phyloP scores from a whole-genome alignment of 2,888 invertebrate genomes.

The Peribatodes rhomboidaria region DNA sequence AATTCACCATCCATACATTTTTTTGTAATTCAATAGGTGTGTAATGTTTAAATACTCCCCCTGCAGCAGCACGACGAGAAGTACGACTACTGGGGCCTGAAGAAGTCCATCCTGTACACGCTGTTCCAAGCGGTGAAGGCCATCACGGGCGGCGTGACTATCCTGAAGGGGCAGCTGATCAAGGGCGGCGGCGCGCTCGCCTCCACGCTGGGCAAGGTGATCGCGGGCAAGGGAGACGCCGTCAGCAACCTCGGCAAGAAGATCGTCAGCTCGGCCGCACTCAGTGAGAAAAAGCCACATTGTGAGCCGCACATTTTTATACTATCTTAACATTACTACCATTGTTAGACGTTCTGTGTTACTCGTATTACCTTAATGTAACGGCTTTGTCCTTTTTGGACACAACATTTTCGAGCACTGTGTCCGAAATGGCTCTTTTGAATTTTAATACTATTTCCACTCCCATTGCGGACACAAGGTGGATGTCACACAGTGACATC shows the following conservation, averaged over 20 bases:
- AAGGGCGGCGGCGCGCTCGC: constrained; percentile 91
- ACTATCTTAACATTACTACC: too few species aligned
- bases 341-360: too few species aligned
- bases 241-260: constrained; percentile 93
- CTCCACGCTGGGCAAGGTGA: constrained; percentile 83
- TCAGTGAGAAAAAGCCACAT: constrained; percentile 82
- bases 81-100: constrained; percentile 91
- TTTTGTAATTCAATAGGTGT: not conserved
- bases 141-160: constrained; percentile 94
- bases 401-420: too few species aligned
- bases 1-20: too few species aligned
- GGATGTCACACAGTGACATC: too few species aligned
- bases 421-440: too few species aligned
- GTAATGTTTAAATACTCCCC: not conserved
- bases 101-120: constrained; percentile 93
- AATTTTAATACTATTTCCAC: too few species aligned
- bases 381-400: too few species aligned
- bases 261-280: constrained; percentile 91
- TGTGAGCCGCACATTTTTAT: constrained; percentile 67
- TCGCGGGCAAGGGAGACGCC: constrained; percentile 92
- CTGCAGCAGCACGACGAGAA: constrained; percentile 66
- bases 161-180: constrained; percentile 94
- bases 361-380: too few species aligned
- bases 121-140: constrained; percentile 95
- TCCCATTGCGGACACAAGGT: too few species aligned